Conservation (phyloP, 2,113 vertebrate genomes). For the Dendrocopos noguchii region DNA sequence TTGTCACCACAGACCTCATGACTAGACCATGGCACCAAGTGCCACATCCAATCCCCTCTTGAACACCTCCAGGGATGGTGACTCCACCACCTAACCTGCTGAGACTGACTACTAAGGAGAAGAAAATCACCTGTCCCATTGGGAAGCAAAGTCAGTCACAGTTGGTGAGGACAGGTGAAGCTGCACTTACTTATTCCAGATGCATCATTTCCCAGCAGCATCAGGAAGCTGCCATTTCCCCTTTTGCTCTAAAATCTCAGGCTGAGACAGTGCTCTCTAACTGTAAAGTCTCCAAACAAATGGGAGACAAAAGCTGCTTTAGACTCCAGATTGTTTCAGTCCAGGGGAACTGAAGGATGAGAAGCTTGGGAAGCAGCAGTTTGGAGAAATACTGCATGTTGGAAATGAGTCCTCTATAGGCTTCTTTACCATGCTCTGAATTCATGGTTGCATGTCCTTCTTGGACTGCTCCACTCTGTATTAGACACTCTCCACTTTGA, state of each 20-base stretch:
- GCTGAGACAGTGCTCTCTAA: background rate
- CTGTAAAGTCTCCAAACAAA: background rate
- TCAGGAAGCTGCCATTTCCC: background rate
- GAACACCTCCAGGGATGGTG: too few species aligned
- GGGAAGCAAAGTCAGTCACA: background rate
- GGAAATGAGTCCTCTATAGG: background rate
- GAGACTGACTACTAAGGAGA: background rate
- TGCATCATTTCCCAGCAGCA: background rate
- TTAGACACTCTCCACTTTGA: background rate
- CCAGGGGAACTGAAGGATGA: background rate
- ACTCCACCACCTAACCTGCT: background rate
- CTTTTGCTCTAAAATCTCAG: background rate
- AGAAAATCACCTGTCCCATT: background rate
- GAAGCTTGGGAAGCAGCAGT: background rate
- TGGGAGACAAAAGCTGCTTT: background rate
- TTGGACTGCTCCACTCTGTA: background rate
- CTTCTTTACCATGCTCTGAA: background rate
- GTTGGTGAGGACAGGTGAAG: background rate
- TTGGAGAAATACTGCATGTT: background rate
- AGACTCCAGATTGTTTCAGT: accelerated
- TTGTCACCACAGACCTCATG: too few species aligned
- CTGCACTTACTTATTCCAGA: background rate
- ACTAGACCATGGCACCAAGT: too few species aligned
- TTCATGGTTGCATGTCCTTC: background rate
- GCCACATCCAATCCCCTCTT: too few species aligned